These are phyloP conservation scores for Aleiodes testaceus DNA, from an alignment of 2,888 invertebrate species.

Conservation along the genomic window DNA sequence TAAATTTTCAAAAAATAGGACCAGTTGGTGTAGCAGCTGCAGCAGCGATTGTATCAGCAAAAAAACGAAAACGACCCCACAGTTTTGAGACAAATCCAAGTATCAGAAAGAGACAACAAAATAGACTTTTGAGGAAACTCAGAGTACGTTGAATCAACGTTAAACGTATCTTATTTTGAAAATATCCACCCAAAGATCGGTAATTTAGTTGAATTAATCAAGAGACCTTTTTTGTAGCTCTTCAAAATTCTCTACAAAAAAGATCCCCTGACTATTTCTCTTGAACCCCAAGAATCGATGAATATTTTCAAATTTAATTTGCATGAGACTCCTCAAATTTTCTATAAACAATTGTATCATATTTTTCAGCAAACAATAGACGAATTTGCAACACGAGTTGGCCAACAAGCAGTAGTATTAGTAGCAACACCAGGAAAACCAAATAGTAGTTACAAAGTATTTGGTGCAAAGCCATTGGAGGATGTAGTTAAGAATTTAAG, in stretches of 20 bases:
- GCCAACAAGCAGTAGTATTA: constrained; percentile 96
- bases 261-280: too few species aligned
- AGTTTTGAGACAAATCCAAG: constrained; percentile 98
- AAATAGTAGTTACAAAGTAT: constrained; percentile 96
- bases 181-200: too few species aligned
- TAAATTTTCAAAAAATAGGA: constrained; percentile 74
- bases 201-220: too few species aligned
- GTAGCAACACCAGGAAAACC: constrained; percentile 98
- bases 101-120: constrained; percentile 95
- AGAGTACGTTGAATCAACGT: constrained; percentile 76
- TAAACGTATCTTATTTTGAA: too few species aligned
- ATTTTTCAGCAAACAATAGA: constrained; percentile 88
- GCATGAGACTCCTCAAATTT: too few species aligned
- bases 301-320: too few species aligned
- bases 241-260: too few species aligned
- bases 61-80: constrained; percentile 95
- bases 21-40: constrained; percentile 97
- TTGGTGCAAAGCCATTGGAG: constrained; percentile 96
- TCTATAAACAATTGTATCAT: too few species aligned
- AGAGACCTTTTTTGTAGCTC: too few species aligned
- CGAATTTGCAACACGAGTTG: constrained; percentile 96
- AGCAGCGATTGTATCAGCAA: constrained; percentile 95
- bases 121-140: constrained; percentile 89
- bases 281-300: too few species aligned
- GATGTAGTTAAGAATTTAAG: constrained; percentile 94